These are phyloP conservation scores for Danio jaintianensis DNA, from an alignment of 2,797 vertebrate species.

Conservation along the genomic window DNA sequence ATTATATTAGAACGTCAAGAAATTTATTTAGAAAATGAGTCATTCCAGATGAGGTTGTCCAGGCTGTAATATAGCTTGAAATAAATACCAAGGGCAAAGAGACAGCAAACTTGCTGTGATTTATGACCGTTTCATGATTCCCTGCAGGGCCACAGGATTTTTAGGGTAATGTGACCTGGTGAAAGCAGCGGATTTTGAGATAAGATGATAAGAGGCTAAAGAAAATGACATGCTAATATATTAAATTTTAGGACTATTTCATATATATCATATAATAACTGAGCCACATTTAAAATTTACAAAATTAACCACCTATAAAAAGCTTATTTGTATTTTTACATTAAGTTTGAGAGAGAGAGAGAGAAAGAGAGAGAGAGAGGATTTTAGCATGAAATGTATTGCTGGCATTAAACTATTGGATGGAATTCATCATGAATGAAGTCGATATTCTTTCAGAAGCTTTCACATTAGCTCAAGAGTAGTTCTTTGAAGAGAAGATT, in stretches of 20 bases:
- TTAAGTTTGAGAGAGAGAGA: not conserved
- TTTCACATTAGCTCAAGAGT: constrained; percentile 14
- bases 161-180: not conserved
- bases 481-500: not conserved
- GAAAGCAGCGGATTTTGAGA: not conserved
- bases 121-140: not conserved
- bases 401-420: not conserved
- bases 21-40: not conserved
- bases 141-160: not conserved
- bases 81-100: constrained; percentile 16
- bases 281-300: not conserved
- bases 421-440: not conserved
- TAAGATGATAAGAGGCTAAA: not conserved
- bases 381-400: not conserved
- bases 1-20: too few relatives aligned
- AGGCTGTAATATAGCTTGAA: not conserved
- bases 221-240: not conserved
- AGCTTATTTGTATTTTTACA: not conserved
- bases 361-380: not conserved
- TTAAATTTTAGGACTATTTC: not conserved
- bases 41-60: not conserved
- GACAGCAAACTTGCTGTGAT: not conserved
- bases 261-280: not conserved
- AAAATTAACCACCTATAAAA: not conserved
- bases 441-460: not conserved